Evolutionary conservation across 2,888 invertebrate species (phyloP), one percentile per base, ranked within the genome.

Genomic region (Cerastis leucographa): DNA sequence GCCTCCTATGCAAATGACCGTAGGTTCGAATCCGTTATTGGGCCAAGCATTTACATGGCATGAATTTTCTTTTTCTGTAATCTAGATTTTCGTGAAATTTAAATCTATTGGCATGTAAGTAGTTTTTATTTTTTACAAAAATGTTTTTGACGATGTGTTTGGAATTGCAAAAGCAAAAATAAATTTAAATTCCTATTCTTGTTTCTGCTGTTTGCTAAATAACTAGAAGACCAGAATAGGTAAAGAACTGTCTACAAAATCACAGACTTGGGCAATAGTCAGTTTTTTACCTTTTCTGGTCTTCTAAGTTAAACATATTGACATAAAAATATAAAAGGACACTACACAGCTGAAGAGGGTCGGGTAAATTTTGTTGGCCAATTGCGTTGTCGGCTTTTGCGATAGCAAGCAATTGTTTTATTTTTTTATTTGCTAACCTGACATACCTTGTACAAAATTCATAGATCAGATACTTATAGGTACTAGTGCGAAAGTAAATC

Each of bases 1-100:
- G 82, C 85, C 49, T 85, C 54, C 29, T 81, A 83, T 83, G 82
- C 85, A 69, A 83, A 85, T 83, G 14, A 19, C 69, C n/a, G 8
- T 40, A 51, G 46, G 35, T 85, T 83, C 69, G 12, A 62, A 72
- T 71, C 61, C 66, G 42, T 22, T 71, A 72, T 75, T 75, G 25
- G 49, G 40, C 25, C 66, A 72, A 81, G 56, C n/a, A 71, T 85
- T 82, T 85, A 35, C 25, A 61, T 66, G 56, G n/a, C 40, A 19
- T 51, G 3, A 14, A 12, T 69, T 72, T 71, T 49, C 40, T 75
- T 64, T 66, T 56, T 56, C 25, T 7, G 17, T 1, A 56, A 8
- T 25, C 14, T 56, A 17, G 56, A 59, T 29, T 29, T 59, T 61
- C 69, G 17, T 25, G 1, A 49, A 64, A 0, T n/a, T 5, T 17